Evolutionary conservation across 2,888 invertebrate genomes (phyloP).

Genomic region (Mythimna vitellina): DNA sequence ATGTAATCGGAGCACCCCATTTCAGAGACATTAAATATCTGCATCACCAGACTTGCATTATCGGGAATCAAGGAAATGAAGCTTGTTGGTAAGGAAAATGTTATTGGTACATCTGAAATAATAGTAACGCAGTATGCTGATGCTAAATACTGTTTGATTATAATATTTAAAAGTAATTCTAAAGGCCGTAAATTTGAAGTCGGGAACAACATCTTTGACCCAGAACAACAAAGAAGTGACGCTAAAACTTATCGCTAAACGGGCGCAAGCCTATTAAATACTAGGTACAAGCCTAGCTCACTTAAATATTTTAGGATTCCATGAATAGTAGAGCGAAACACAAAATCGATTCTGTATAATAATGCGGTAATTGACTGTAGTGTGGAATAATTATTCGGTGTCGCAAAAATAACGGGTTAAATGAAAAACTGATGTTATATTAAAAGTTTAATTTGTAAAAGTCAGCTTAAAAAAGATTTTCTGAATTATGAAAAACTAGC

Average conservation of each 20-base stretch:
- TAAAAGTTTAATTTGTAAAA: too few species aligned
- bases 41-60: constrained; percentile 66
- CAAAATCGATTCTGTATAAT: constrained; percentile 36
- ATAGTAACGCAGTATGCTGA: constrained; percentile 80
- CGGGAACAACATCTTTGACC: constrained; percentile 48
- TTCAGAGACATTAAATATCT: constrained; percentile 79
- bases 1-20: constrained; percentile 88
- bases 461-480: too few species aligned
- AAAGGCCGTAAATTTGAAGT: constrained; percentile 65
- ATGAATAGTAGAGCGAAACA: constrained; percentile 18
- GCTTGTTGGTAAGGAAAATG: constrained; percentile 64
- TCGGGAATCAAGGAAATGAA: constrained; percentile 72
- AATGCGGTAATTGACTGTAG: not conserved
- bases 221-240: constrained; percentile 19
- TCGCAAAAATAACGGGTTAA: too few species aligned
- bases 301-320: constrained; percentile 58
- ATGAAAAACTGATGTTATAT: too few species aligned
- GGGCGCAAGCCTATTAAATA: constrained; percentile 6
- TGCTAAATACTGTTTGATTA: constrained; percentile 77
- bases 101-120: constrained; percentile 74
- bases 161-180: constrained; percentile 77
- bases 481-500: too few species aligned
- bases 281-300: constrained; percentile 10
- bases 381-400: not conserved
- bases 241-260: constrained; percentile 21